Evolutionary conservation across 2,888 invertebrate species (phyloP), one percentile per base, ranked within the genome.

Genomic region (Ormia ochracea): DNA sequence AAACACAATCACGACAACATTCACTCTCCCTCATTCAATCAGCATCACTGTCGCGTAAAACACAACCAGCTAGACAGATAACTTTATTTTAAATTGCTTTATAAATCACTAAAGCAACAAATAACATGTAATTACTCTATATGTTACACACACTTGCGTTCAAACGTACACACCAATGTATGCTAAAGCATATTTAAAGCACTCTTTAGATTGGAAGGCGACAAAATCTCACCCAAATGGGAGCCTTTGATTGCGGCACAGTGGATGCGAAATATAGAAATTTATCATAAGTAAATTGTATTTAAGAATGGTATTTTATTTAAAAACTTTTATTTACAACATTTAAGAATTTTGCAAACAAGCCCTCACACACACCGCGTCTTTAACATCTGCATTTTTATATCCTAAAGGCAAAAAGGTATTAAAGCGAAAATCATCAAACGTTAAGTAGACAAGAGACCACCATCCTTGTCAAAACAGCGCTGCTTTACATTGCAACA

Each of bases 61-160:
- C 54, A 28, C 56, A 56, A 36, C 19, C 38, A 45, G 72, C 63
- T 56, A 65, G 45, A 65, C 63, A 76, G 76, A 80, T 76, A 80
- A 80, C 80, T 80, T 80, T 68, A 76, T 80, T 80, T 76, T 72
- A 80, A 80, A 80, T 80, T 80, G 80, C 54, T 80, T 73, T 80
- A 80, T 80, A 80, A 80, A 80, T 80, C 80, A 80, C 76, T 76
- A 76, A 76, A 76, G 68, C 66, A 76, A 80, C 80, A 76, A 80
- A 80, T 80, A 80, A 76, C 80, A 76, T 66, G 76, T 80, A 80
- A 80, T 80, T 80, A 80, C 80, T 80, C 80, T 56, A 80, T 80
- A 80, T 80, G 50, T 80, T 80, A 72, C 48, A 66, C 48, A 58
- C 43, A 58, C 14, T 33, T 3, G 12, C 6, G 26, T 23, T 58